These are phyloP conservation scores for Sarcophaga subvicina DNA, from an alignment of 2,888 invertebrate genomes.

Conservation along the genomic window DNA sequence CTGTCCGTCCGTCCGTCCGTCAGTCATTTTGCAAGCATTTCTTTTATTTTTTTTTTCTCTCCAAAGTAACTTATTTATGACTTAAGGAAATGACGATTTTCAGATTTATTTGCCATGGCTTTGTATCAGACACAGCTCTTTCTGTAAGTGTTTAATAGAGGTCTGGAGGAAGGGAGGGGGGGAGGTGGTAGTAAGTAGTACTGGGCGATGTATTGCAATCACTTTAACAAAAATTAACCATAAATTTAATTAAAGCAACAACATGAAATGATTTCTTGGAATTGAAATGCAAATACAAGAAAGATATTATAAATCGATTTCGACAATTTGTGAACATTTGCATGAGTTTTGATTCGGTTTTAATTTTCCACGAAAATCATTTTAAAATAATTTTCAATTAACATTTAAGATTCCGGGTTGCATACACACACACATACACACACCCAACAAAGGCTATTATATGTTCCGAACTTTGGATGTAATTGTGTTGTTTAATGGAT, in stretches of 20 bases:
- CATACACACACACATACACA: too few relatives aligned
- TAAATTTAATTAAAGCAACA: constrained; percentile 65
- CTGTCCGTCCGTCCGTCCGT: constrained; percentile 2
- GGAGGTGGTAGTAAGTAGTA: background rate
- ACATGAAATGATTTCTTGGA: constrained; percentile 1
- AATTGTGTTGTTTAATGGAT: too few relatives aligned
- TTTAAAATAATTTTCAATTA: background rate
- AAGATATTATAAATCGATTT: background rate
- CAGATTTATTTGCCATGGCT: constrained; percentile 61
- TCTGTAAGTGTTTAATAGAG: background rate
- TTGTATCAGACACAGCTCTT: background rate
- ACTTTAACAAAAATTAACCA: constrained; percentile 54
- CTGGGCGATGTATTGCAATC: constrained; percentile 1
- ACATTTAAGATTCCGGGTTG: background rate
- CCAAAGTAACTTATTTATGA: constrained; percentile 66
- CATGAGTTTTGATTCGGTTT: background rate
- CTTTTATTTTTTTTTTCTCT: constrained; percentile 13
- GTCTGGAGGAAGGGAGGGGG: background rate
- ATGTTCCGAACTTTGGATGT: too few relatives aligned
- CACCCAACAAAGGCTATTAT: too few relatives aligned
- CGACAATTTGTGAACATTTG: background rate
- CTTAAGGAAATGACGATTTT: constrained; percentile 65
- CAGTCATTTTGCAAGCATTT: background rate
- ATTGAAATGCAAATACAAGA: background rate
- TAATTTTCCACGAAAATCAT: background rate